Percentiles rank a stretch among this genome's conserved stretches.
Evolutionary conservation across 2,113 vertebrate species (phyloP).

Genomic region (Tiliqua scincoides): DNA sequence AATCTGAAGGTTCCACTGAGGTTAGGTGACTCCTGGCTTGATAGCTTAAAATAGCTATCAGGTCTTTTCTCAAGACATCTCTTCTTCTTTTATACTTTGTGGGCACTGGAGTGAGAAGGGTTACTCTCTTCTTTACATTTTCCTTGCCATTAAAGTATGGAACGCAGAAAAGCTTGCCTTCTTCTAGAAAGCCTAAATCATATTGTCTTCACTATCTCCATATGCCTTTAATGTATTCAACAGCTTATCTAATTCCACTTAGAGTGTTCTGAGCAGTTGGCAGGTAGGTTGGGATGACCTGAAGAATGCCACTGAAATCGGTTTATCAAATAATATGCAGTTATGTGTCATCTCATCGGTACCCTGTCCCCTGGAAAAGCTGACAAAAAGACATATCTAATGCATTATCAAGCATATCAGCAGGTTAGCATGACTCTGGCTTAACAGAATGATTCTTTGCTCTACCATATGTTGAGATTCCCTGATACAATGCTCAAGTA

Average conservation of each 20-base stretch:
- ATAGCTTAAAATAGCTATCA: too few relatives aligned
- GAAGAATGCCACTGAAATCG: constrained; percentile 16
- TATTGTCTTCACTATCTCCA: neutral
- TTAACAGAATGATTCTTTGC: constrained; percentile 22
- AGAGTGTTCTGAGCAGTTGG: neutral
- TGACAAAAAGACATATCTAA: constrained; percentile 7
- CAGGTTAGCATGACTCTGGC: constrained; percentile 4
- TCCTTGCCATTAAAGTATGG: neutral
- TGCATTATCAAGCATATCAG: neutral
- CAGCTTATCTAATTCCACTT: constrained; percentile 1
- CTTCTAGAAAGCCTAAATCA: neutral
- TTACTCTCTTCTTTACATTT: neutral
- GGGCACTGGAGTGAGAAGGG: neutral
- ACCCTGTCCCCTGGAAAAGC: neutral
- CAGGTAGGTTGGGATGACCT: constrained; percentile 31
- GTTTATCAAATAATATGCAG: constrained; percentile 13
- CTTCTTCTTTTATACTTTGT: neutral
- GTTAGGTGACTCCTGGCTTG: neutral
- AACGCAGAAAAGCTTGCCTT: neutral
- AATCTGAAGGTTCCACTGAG: too few relatives aligned
- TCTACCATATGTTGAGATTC: neutral
- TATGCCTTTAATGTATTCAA: neutral
- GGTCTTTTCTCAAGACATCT: neutral
- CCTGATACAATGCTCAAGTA: neutral
- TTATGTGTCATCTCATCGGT: neutral